Evolutionary conservation across 1,140 invertebrate genomes (phyloP).

Genomic region (Gryllus bimaculatus): DNA sequence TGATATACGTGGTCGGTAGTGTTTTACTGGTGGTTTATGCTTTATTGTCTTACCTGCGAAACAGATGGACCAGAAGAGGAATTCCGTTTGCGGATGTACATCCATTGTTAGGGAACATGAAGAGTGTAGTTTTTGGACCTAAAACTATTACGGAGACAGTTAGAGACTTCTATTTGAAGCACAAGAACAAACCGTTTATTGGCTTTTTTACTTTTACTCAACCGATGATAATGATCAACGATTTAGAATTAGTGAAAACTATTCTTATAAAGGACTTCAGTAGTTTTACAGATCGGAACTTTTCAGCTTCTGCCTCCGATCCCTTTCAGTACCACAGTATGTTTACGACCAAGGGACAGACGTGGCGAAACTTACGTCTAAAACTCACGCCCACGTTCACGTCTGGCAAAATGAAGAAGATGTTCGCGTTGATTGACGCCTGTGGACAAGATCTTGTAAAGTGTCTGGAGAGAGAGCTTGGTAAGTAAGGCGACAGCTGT

Average conservation of each 20-base stretch:
- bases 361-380: slow-evolving; percentile 37
- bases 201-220: slow-evolving; percentile 39
- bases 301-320: slow-evolving; percentile 36
- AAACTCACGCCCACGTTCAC: slow-evolving; percentile 41
- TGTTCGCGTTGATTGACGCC: slow-evolving; percentile 30
- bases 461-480: slow-evolving; percentile 11
- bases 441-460: slow-evolving; percentile 17
- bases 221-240: slow-evolving; percentile 37
- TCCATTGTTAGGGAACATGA: neutral
- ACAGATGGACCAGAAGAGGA: neutral
- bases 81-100: neutral
- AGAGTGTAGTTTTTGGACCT: neutral
- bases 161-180: neutral
- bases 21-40: too few species aligned
- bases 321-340: slow-evolving; percentile 10
- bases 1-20: too few species aligned
- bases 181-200: neutral
- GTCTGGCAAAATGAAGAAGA: slow-evolving; percentile 38
- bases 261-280: slow-evolving; percentile 40
- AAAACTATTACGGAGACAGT: neutral
- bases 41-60: neutral
- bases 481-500: neutral
- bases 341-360: slow-evolving; percentile 14
- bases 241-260: slow-evolving; percentile 39
- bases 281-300: slow-evolving; percentile 37